phyloP scores from a whole-genome alignment of 1,140 invertebrate species.

The Solenopsis invicta region DNA sequence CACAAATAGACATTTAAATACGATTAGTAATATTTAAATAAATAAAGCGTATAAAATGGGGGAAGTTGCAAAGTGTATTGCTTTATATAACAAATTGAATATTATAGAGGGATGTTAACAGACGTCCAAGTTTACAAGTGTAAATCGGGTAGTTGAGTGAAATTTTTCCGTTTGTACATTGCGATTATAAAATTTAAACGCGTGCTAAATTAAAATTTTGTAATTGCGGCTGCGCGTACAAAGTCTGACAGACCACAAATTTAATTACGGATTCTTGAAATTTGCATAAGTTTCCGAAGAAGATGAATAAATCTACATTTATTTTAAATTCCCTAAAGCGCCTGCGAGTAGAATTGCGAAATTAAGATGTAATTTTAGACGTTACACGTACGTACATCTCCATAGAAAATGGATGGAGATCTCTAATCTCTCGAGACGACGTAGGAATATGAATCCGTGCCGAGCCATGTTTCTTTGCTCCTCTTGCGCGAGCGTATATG shows the following conservation, averaged over 20 bases:
- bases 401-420: constrained; percentile 6
- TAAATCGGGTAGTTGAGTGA: neutral
- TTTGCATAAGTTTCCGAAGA: neutral
- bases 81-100: neutral
- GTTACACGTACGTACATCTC: neutral
- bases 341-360: neutral
- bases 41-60: neutral
- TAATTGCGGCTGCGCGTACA: neutral
- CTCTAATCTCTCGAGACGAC: constrained; percentile 34
- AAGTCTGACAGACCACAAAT: neutral
- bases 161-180: neutral
- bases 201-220: neutral
- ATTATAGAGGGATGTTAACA: neutral
- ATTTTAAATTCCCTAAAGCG: neutral
- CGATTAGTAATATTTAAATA: neutral
- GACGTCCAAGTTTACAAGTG: neutral
- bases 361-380: neutral
- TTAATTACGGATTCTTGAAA: neutral
- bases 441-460: constrained; percentile 12
- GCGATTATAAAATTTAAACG: constrained; percentile 1
- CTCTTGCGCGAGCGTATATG: neutral
- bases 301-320: constrained; percentile 9
- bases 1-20: neutral
- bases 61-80: neutral
- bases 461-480: constrained; percentile 22